These are phyloP conservation scores for Mobula hypostoma DNA, from an alignment of 2,113 vertebrate species.

Conservation along the genomic window DNA sequence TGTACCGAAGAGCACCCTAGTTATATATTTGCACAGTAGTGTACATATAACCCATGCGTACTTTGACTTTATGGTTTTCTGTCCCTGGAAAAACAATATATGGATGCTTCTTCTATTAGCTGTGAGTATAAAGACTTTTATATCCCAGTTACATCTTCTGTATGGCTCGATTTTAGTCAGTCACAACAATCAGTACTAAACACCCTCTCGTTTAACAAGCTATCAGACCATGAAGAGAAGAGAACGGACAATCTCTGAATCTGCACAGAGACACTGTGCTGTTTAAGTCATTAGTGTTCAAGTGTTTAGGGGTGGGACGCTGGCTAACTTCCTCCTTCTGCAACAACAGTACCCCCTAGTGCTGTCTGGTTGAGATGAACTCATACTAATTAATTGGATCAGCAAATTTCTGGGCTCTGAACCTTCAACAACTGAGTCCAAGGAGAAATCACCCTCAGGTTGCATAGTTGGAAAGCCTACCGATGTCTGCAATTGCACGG, in stretches of 20 bases:
- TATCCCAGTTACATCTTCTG: no score
- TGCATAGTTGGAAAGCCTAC: not conserved
- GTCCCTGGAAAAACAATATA: no score
- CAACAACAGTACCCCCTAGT: no score
- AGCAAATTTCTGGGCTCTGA: not conserved
- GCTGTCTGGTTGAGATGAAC: not conserved
- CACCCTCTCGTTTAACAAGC: not conserved
- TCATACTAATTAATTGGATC: not conserved
- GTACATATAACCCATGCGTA: no score
- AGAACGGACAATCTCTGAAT: not conserved
- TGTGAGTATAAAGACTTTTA: no score
- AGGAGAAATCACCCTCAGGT: not conserved
- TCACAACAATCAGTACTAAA: not conserved
- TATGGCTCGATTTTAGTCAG: no score
- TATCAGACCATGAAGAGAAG: not conserved
- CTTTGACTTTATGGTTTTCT: no score
- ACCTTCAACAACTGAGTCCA: not conserved
- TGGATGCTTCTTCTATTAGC: no score
- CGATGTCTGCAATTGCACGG: not conserved
- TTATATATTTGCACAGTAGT: no score
- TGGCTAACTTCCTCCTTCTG: not conserved
- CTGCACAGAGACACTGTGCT: not conserved
- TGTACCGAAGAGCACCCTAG: no score
- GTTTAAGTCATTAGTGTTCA: not conserved
- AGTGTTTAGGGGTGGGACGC: not conserved